Evolutionary conservation across 2,113 vertebrate genomes (phyloP), one percentile per base, ranked within the genome.

Genomic region (Bagarius yarrelli): DNA sequence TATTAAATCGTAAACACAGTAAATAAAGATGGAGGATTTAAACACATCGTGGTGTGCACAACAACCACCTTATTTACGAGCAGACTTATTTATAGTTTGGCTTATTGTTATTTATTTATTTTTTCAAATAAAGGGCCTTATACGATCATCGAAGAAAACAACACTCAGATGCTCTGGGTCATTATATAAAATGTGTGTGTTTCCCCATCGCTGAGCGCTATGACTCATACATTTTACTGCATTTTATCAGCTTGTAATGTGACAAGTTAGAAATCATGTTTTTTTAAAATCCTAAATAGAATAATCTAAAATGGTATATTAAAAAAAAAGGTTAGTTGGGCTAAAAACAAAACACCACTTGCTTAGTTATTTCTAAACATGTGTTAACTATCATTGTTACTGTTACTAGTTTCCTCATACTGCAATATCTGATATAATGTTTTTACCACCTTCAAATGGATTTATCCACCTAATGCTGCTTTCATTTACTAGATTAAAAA

Each of bases 181-280:
- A 53, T 77, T 77, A 77, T 63, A 63, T 77, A 50, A 72, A 55
- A 21, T 50, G 47, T 32, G 47, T 61, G 73, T 56, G 71, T 73
- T 60, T 66, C 53, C 66, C 30, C 52, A 78, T 78, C 52, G 13
- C 60, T 36, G 36, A 77, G 44, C 50, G 60, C 47, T 53, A 19
- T 76, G 74, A 76, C 74, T 76, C 74, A 76, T 76, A 76, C 15
- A 27, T 27, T 66, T 66, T 52, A 36, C 27, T 78, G 60, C 44
- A 64, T 52, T 47, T 78, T 52, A 61, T 76, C 55, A 44, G 74
- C 55, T 47, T 76, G 16, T 44, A 76, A 76, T 76, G 74, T 60
- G 74, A 44, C 56, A 27, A 71, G 34, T 9, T 67, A 36, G 44
- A 67, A 67, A 44, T 11, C 66, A 27, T 30, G 5, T 30, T 61